Evolutionary conservation across 2,888 invertebrate genomes (phyloP).

Genomic region (Mythimna ferrago): DNA sequence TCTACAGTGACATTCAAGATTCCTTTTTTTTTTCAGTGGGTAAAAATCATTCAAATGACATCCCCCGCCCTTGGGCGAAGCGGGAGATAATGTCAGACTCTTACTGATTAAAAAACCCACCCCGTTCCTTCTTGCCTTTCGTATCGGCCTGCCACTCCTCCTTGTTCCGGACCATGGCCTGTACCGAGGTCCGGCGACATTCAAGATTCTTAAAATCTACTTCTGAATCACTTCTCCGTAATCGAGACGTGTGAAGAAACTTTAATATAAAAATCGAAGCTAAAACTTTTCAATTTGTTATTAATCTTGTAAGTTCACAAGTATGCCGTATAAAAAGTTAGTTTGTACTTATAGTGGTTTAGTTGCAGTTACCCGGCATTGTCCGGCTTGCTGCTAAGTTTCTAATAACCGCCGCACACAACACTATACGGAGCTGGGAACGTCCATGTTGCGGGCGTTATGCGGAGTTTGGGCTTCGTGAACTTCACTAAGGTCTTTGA

Average conservation of each 20-base stretch:
- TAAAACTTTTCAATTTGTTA: conserved; percentile 47
- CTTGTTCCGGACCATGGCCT: no score
- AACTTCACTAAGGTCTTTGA: background rate
- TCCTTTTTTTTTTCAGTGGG: no score
- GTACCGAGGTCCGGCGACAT: no score
- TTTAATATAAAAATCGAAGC: conserved; percentile 23
- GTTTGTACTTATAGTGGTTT: conserved; percentile 12
- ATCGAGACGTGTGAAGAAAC: conserved; percentile 1
- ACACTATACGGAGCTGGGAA: conserved; percentile 22
- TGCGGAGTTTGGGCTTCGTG: background rate
- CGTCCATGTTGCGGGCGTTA: conserved; percentile 17
- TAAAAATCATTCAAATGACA: no score
- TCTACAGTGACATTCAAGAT: no score
- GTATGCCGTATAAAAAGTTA: conserved; percentile 39
- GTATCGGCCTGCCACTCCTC: no score
- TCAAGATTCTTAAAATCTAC: background rate
- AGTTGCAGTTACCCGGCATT: conserved; percentile 35
- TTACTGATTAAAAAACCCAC: no score
- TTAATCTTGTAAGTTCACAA: conserved; percentile 37
- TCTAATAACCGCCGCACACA: conserved; percentile 55
- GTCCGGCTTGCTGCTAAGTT: conserved; percentile 54
- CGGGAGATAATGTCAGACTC: no score
- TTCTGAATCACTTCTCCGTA: background rate
- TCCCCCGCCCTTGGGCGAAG: no score
- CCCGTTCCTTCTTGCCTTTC: no score